Percentiles rank a stretch among this genome's conserved stretches.
phyloP scores from a whole-genome alignment of 2,797 vertebrate species.

The Takifugu ocellatus region DNA sequence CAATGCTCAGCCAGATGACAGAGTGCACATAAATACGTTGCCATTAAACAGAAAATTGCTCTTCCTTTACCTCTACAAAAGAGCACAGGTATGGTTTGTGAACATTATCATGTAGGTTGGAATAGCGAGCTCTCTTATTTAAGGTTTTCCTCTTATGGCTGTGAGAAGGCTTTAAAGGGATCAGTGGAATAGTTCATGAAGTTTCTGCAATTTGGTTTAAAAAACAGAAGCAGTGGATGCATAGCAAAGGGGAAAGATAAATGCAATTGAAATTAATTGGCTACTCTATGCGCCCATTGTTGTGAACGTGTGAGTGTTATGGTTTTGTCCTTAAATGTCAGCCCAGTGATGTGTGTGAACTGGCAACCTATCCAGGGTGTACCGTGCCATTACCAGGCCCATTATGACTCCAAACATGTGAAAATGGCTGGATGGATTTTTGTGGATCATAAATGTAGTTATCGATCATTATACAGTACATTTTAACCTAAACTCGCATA shows the following conservation, averaged over 20 bases:
- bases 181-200: constrained; percentile 31
- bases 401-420: too few species aligned
- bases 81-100: constrained; percentile 55
- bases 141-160: constrained; percentile 48
- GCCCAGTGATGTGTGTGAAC: too few species aligned
- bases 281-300: too few species aligned
- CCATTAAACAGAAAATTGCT: constrained; percentile 58
- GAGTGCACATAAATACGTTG: constrained; percentile 43
- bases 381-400: too few species aligned
- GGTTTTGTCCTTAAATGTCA: too few species aligned
- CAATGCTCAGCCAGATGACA: constrained; percentile 53
- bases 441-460: too few species aligned
- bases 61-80: constrained; percentile 51
- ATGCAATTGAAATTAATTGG: too few species aligned
- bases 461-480: too few species aligned
- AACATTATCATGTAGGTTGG: constrained; percentile 52
- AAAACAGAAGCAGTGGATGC: constrained; percentile 32
- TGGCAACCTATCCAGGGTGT: too few species aligned
- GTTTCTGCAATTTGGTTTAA: constrained; percentile 35
- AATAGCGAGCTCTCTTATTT: constrained; percentile 30
- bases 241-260: constrained; percentile 2
- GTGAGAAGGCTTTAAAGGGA: constrained; percentile 41
- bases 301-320: too few species aligned
- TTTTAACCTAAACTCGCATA: too few species aligned
- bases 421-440: too few species aligned